These are phyloP conservation scores for Julus scanicus DNA, from an alignment of 2,888 invertebrate genomes.

Conservation along the genomic window DNA sequence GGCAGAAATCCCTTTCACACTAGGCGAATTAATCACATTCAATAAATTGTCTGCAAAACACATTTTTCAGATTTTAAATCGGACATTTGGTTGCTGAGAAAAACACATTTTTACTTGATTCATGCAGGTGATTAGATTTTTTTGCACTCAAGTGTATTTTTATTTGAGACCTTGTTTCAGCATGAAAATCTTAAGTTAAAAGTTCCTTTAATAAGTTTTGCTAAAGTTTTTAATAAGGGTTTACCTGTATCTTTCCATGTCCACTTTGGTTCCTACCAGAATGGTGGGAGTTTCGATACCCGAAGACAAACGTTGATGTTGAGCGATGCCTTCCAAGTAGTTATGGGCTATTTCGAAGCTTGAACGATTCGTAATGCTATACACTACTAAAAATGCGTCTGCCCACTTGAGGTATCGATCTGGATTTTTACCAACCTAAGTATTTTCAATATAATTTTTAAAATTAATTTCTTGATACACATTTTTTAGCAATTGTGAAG, in stretches of 20 bases:
- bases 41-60: no score
- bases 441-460: conserved; percentile 34
- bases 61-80: no score
- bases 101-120: no score
- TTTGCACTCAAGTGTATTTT: no score
- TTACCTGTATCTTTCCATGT: conserved; percentile 68
- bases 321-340: conserved; percentile 65
- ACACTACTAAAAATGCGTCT: conserved; percentile 67
- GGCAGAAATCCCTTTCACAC: no score
- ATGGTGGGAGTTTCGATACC: conserved; percentile 65
- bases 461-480: not conserved
- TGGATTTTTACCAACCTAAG: conserved; percentile 65
- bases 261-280: conserved; percentile 68
- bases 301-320: conserved; percentile 64
- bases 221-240: not conserved
- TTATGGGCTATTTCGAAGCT: conserved; percentile 66
- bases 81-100: no score
- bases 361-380: conserved; percentile 67
- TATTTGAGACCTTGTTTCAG: no score
- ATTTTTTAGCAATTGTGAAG: not conserved
- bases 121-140: no score
- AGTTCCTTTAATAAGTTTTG: not conserved
- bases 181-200: not conserved
- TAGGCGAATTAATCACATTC: no score
- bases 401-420: conserved; percentile 68